Conservation (phyloP, 1,140 invertebrate species). For the Bombus affinis region DNA sequence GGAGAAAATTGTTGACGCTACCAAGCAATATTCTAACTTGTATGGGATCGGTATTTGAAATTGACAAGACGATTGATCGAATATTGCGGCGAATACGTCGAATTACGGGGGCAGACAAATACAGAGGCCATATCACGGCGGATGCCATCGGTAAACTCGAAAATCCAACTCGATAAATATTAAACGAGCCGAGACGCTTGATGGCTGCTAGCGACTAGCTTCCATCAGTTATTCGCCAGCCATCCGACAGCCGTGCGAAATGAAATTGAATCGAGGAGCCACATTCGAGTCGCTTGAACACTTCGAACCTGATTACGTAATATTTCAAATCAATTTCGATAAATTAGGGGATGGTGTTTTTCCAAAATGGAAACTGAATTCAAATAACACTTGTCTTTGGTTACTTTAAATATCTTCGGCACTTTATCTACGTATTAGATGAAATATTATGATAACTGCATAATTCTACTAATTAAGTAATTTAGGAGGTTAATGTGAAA, state of each 20-base stretch:
- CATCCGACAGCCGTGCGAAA: slow-evolving; percentile 39
- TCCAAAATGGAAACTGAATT: not conserved
- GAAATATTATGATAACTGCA: not conserved
- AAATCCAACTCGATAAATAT: slow-evolving; percentile 37
- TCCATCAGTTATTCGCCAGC: slow-evolving; percentile 32
- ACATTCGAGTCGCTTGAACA: slow-evolving; percentile 1
- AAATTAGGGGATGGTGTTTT: not conserved
- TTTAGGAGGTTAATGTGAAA: not conserved
- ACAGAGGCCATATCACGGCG: slow-evolving; percentile 9
- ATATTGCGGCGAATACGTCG: slow-evolving; percentile 14
- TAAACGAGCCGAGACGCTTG: slow-evolving; percentile 24
- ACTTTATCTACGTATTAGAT: not conserved
- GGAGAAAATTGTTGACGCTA: not conserved
- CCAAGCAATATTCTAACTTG: not conserved
- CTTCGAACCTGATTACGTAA: not conserved
- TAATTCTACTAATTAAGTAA: not conserved
- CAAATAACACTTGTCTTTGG: not conserved
- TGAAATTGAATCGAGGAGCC: slow-evolving; percentile 42
- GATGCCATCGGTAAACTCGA: slow-evolving; percentile 18
- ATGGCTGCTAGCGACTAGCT: slow-evolving; percentile 20
- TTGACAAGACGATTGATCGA: slow-evolving; percentile 16
- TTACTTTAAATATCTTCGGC: not conserved
- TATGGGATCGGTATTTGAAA: not conserved
- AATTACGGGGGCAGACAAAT: slow-evolving; percentile 15
- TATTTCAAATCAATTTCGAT: slow-evolving; percentile 1